Evolutionary conservation across 2,888 invertebrate genomes (phyloP).

Genomic region (Oxystoma pomonae): DNA sequence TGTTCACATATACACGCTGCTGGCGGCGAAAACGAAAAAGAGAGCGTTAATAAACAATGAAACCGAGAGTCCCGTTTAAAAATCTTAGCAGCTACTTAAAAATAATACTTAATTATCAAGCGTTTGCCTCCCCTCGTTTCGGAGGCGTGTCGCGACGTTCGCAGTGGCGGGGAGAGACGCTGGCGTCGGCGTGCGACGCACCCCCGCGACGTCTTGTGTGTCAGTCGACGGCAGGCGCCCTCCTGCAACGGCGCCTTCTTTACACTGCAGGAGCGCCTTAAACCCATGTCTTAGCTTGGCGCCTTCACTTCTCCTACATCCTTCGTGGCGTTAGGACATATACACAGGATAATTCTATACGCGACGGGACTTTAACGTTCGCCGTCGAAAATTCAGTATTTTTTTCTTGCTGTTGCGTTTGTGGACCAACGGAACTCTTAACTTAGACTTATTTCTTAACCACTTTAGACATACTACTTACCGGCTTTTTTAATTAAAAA

Average conservation of each 20-base stretch:
- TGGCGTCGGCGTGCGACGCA: conserved; percentile 29
- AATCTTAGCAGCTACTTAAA: conserved; percentile 49
- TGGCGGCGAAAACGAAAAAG: conserved; percentile 15
- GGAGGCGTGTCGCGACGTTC: conserved; percentile 41
- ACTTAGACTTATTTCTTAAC: conserved; percentile 2
- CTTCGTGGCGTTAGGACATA: conserved; percentile 47
- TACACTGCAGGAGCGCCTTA: conserved; percentile 45
- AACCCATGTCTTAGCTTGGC: conserved; percentile 47
- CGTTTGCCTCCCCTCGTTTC: conserved; percentile 37
- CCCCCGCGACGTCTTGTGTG: conserved; percentile 45
- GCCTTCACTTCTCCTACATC: conserved; percentile 48
- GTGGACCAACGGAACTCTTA: conserved; percentile 27
- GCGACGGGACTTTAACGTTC: conserved; percentile 14
- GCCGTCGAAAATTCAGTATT: conserved; percentile 11
- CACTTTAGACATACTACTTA: not conserved
- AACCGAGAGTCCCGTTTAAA: conserved; percentile 43
- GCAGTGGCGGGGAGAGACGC: conserved; percentile 26
- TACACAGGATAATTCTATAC: conserved; percentile 13
- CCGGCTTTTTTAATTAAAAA: not conserved
- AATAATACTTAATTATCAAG: conserved; percentile 45
- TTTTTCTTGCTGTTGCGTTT: conserved; percentile 14
- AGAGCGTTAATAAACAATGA: conserved; percentile 29
- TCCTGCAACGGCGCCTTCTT: conserved; percentile 47
- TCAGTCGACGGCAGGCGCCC: conserved; percentile 49
- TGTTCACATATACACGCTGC: not conserved